Base-by-base conservation (phyloP, 2,113 vertebrate genomes). In the Tympanuchus pallidicinctus region DNA sequence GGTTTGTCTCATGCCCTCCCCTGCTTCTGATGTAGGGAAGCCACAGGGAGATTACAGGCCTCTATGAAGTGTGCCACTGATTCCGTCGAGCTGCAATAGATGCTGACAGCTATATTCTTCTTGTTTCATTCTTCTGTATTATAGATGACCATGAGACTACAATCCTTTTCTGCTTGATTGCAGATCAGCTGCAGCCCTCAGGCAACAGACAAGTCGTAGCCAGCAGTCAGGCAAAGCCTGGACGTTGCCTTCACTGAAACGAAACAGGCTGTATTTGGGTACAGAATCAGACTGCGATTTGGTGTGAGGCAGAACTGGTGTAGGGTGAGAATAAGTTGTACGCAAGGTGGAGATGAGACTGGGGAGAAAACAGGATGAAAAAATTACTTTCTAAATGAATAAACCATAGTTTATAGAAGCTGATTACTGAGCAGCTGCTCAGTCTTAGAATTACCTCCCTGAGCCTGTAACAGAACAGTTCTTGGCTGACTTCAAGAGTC, bases 111-210 rank as follows among this genome's bases (percentile, higher is more conserved):
- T 93, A 12, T 92, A 48, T 82, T 78, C 34, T 95, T 92, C 48
- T 73, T 66, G 32, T 89, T 89, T 93, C 50, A 42, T 50, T 82
- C 73, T 78, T 85, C 63, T 82, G 25, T 91, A 28, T 92, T 92
- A 81, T 86, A 92, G 88, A 88, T 88, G 47, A 90, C 71, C 77
- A 13, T 38, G 61, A 65, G 17, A 13, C 72, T 88, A 67, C 65
- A 89, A 12, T 72, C 65, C 60, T 94, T 79, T 82, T 83, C 78
- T 93, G 72, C 82, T 89, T 84, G 79, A 88, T 66, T 93, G 72
- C 83, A 84, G 71, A 90, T 85, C 66, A 90, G 47, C 80, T 89
- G 60, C 54, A 91, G 61, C 72, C 78, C 74, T 93, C 30, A 28
- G 74, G 74, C 50, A 87, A 36, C 86, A 78, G 38, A 74, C 21